Conservation (phyloP, 2,113 vertebrate genomes). For the Pontoporia blainvillei region DNA sequence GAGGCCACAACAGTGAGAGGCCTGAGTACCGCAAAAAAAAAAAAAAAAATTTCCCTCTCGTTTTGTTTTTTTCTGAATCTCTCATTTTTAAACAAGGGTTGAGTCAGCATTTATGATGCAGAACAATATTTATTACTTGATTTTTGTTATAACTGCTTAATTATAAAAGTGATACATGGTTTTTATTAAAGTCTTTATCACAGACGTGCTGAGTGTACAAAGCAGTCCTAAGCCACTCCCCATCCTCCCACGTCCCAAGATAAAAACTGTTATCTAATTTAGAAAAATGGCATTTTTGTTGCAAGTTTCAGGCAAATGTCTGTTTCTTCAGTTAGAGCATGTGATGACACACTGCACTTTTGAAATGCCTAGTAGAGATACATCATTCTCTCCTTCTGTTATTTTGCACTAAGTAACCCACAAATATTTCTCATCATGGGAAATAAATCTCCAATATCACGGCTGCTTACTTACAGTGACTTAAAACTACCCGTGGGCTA, state of each 20-base stretch:
- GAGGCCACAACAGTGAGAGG: too few species aligned
- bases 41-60: not conserved
- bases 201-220: not conserved
- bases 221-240: not conserved
- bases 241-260: not conserved
- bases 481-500: not conserved
- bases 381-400: not conserved
- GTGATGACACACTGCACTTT: not conserved
- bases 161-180: not conserved
- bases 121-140: not conserved
- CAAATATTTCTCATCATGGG: conserved; percentile 4
- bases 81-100: not conserved
- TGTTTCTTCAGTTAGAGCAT: not conserved
- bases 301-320: conserved; percentile 14
- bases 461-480: not conserved
- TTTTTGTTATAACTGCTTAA: not conserved
- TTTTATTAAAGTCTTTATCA: not conserved
- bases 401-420: not conserved
- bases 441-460: not conserved
- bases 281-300: conserved; percentile 43
- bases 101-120: not conserved
- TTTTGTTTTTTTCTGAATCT: not conserved
- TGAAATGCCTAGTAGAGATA: not conserved
- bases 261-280: conserved; percentile 37
- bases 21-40: too few species aligned